Base-by-base conservation (phyloP, 2,113 vertebrate genomes). In the Synchiropus splendidus region DNA sequence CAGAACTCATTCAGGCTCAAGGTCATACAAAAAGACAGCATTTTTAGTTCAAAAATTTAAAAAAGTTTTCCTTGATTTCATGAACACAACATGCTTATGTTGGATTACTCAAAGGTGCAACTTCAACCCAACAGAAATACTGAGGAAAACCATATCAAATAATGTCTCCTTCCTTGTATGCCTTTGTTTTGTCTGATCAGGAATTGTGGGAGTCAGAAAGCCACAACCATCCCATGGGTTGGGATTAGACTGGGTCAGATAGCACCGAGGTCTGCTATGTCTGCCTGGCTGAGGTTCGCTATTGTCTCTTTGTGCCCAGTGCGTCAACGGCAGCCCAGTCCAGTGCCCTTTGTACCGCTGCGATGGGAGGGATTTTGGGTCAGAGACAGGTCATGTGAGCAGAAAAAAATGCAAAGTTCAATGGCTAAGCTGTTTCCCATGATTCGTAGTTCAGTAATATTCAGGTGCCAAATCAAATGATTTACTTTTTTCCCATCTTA, bases 211-310 rank as follows among this genome's bases (percentile, higher is more conserved):
- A 83, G 79, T 71, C 42, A 66, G 52, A 66, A 49, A 61, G 69
- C 51, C 55, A 44, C 17, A 8, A 36, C 64, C 66, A 58, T 80
- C 75, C 69, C 75, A 80, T 72, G 58, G 66, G 31, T 62, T 50
- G 61, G 74, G 78, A 83, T 79, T 80, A 77, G 75, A 64, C 60
- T 54, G 64, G 36, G 67, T 72, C 74, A 75, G 81, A 78, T 74
- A 80, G 70, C 55, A 50, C 58, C 36, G 72, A 76, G 57, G 60
- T 73, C 74, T 80, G 79, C 82, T 82, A 70, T 87, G 83, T 84
- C 83, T 84, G 76, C 41, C 16, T 48, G 54, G 51, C 61, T 68
- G 77, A 83, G 76, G 77, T 71, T 60, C 60, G 59, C 79, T 61
- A 75, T 84, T 84, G 76, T 83, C 63, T 73, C 58, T 51, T 51